Base-by-base conservation (phyloP, 2,888 invertebrate species). In the Rhopalosiphum nymphaeae region DNA sequence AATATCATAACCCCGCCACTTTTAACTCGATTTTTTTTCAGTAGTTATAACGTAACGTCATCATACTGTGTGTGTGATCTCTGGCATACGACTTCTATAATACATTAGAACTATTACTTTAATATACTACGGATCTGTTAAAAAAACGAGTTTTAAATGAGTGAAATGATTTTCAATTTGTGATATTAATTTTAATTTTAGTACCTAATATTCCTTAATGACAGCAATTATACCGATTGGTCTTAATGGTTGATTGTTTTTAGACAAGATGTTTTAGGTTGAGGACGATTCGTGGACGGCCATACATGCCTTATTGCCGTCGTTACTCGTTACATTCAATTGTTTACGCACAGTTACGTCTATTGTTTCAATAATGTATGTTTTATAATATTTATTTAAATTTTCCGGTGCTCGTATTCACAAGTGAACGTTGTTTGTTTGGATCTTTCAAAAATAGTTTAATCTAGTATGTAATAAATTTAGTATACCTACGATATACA, bases 81-180 rank as follows among this genome's bases (percentile, higher is more conserved):
- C n/a, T 36, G 78, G 78, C 78, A 78, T 13, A 16, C 78, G 78
- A 21, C 36, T 78, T 78, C 36, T 29, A 57, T 21, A 78, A 7
- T 36, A 36, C 78, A 21, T 46, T 78, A 78, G 16, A 36, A 78
- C 78, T 36, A 78, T 36, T 78, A 78, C 36, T 78, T 36, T 78
- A 36, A 21, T 78, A 21, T 21, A 36, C 21, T 78, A 78, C 21
- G 21, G 78, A 78, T 78, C 78, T 78, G 78, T 78, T 78, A 78
- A 78, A 36, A 67, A 78, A 78, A 78, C 78, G 78, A 78, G 78
- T 78, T 78, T 78, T 78, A 78, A 78, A 78, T 78, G 78, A 78
- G 36, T 78, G 78, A 78, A 78, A 78, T 78, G 78, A 78, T 78
- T 78, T 78, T 78, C 36, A 78, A 78, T 36, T 78, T 78, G 36